Base-by-base conservation (phyloP, 92 coral and sea anemone species). In the Bergia sp. region DNA sequence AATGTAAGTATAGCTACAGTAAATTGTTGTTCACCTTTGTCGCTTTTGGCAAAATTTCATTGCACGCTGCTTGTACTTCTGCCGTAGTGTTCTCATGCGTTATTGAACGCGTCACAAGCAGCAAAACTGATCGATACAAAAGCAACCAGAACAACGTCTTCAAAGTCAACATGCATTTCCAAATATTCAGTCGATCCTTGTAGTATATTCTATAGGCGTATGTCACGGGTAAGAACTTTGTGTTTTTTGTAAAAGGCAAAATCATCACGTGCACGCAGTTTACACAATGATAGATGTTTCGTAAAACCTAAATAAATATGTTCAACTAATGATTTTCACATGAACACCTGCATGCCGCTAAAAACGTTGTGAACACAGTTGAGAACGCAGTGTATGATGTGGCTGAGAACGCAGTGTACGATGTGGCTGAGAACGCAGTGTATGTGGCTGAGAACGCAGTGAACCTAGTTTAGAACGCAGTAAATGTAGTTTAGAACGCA, bases 101-200 rank as follows among this genome's bases (percentile, higher is more conserved):
- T 65, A 4, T 65, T 65, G 72, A 65, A 65, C 72, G 23, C 72
- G 72, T 65, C 72, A 65, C 29, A 65, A 65, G 72, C 72, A 65
- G 72, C 72, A 65, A 65, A 65, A 65, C 72, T 65, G 72, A 65
- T 65, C 72, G 72, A 65, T 65, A 65, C 72, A 65, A 65, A 65
- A 65, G 72, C 72, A 65, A 65, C 72, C 72, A 65, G 72, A 65
- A 65, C 72, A 65, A 65, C 72, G 23, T 65, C 72, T 65, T 65
- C 16, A 65, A 65, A 65, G 72, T 65, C 72, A 65, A 65, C 72
- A 65, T 65, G 72, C 72, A 65, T 65, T 65, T 65, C 72, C 72
- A 65, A 65, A 65, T 65, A 65, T 65, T 65, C 72, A 65, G 18
- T 65, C 72, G 72, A 65, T 65, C 72, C 72, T 65, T 65, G 72